phyloP scores from a whole-genome alignment of 2,113 vertebrate species.

The Donacobius atricapilla region DNA sequence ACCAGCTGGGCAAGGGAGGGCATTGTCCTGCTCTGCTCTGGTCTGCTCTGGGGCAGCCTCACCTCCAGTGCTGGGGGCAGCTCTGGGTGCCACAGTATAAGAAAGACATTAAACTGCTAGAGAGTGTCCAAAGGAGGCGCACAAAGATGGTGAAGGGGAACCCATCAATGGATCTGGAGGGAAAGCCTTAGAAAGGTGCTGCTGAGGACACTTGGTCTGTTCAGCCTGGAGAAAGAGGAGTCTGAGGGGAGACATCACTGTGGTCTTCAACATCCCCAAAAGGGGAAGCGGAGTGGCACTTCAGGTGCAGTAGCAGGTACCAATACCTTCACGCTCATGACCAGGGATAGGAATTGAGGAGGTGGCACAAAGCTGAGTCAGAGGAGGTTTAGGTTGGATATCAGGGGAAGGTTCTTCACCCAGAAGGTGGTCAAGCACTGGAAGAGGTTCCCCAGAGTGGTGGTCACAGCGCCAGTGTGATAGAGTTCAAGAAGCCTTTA shows the following conservation, averaged over 20 bases:
- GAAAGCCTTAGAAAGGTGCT: neutral
- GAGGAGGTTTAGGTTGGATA: fast-evolving
- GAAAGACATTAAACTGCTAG: fast-evolving
- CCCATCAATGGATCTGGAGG: fast-evolving
- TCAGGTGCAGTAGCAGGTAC: neutral
- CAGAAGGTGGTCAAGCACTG: fast-evolving
- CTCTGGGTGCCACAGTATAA: fast-evolving
- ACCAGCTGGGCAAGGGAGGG: fast-evolving
- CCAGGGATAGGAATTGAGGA: neutral
- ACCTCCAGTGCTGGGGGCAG: neutral
- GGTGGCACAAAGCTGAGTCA: neutral
- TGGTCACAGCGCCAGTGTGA: too few relatives aligned
- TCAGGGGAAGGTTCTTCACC: neutral
- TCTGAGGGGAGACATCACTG: neutral
- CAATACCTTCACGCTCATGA: neutral
- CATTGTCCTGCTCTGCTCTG: neutral
- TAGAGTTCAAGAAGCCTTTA: neutral
- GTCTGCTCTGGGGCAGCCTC: neutral
- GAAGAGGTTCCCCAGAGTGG: neutral
- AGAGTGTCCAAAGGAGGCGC: neutral
- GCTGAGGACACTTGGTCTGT: neutral
- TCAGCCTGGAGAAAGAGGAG: neutral
- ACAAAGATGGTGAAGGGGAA: fast-evolving
- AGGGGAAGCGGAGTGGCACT: neutral
- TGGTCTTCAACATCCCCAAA: neutral